Evolutionary conservation across 2,797 vertebrate species (phyloP).

Genomic region (Bradypus variegatus): DNA sequence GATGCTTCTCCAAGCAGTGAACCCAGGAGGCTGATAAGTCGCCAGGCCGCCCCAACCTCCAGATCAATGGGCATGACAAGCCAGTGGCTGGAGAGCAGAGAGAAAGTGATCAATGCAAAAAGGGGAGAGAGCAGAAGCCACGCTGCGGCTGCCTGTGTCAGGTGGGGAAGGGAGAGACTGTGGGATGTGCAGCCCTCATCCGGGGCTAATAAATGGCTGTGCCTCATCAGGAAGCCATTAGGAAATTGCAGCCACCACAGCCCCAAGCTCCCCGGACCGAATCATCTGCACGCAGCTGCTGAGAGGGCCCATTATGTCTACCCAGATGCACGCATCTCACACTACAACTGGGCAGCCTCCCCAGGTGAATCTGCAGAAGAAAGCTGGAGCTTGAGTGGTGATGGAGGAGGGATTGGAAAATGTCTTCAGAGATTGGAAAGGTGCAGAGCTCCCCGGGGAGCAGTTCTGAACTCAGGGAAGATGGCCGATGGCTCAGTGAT

Average conservation of each 20-base stretch:
- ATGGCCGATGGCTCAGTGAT: neutral
- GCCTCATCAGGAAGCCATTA: constrained; percentile 72
- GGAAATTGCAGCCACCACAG: constrained; percentile 71
- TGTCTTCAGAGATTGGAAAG: neutral
- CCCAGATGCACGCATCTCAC: neutral
- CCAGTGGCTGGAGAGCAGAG: neutral
- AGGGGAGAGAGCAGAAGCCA: neutral
- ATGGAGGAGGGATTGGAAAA: neutral
- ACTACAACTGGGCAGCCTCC: neutral
- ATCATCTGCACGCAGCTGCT: constrained; percentile 65
- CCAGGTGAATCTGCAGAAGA: constrained; percentile 51
- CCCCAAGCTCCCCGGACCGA: constrained; percentile 58
- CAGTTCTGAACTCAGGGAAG: neutral
- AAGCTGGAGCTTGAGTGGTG: neutral
- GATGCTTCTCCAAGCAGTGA: neutral
- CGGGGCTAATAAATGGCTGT: constrained; percentile 35
- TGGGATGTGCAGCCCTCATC: constrained; percentile 47
- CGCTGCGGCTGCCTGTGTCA: constrained; percentile 42
- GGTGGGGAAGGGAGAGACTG: constrained; percentile 46
- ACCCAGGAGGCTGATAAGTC: neutral
- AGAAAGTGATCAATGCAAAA: neutral
- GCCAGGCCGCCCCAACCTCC: constrained; percentile 19
- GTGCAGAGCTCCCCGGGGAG: neutral
- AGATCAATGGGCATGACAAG: neutral
- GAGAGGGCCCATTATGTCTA: constrained; percentile 66